Evolutionary conservation across 2,888 invertebrate species (phyloP), one percentile per base, ranked within the genome.

Genomic region (Drosophila neutralis): DNA sequence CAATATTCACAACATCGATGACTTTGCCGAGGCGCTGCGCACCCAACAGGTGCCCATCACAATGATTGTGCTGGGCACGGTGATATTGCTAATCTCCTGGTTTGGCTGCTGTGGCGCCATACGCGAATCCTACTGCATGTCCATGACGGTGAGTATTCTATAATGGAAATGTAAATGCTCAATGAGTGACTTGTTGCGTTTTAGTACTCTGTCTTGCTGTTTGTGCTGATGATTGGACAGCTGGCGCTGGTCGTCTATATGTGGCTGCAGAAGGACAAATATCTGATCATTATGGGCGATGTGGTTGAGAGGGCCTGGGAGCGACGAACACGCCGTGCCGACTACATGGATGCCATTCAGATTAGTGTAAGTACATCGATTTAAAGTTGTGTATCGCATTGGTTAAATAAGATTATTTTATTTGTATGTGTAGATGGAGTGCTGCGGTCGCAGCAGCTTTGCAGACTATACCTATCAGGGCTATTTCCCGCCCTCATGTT

Each of bases 31-130:
- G 42, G 92, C 94, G 18, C 82, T 91, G 1, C 92, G 94, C 31
- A 93, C 95, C 68, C 92, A 94, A n/a, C 94, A 95, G 60, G 95
- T 95, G 1, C 95, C 96, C 0, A 94, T 96, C 89, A 92, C 95
- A 58, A 94, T 96, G 90, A 96, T 97, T 77, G 93, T 96, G 59
- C 93, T 97, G 76, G 97, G 97, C 29, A 93, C 94, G 11, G 92
- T 96, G 36, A 95, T 97, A 83, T 96, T 97, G 92, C 91, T 97
- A 85, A 96, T 98, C 81, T 97, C 97, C 4, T 97, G 97, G 94
- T 96, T 98, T 92, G 98, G 98, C 72, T 98, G 98, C 93, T 98
- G 97, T 91, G 98, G 98, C 52, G 97, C 98, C 21, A 95, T 97
- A 76, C 95, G 96, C 75, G 97, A 98, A 93, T 98, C 96, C 92